phyloP scores from a whole-genome alignment of 53 echinoderm and acorn worm species.

The Henricia sp. region DNA sequence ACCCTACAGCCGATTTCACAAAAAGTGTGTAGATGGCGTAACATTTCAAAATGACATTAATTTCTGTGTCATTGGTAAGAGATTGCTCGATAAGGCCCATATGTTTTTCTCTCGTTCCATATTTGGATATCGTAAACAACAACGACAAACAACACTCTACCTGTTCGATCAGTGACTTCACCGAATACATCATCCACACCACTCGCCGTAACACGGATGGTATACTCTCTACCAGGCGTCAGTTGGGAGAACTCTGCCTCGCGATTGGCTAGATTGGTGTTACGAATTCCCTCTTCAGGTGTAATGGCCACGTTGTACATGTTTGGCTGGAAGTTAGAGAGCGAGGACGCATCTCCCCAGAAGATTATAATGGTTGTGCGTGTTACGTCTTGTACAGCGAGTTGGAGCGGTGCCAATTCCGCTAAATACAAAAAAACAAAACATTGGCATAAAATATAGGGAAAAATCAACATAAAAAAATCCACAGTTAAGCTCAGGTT shows the following conservation, averaged over 20 bases:
- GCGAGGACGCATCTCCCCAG: conserved; percentile 22
- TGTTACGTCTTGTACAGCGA: conserved; percentile 33
- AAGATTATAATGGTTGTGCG: conserved; percentile 24
- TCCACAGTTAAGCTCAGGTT: too few relatives aligned
- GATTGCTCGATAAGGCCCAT: too few relatives aligned
- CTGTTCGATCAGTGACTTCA: conserved; percentile 41
- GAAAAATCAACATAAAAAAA: too few relatives aligned
- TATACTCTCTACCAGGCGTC: conserved; percentile 68
- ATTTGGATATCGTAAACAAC: too few relatives aligned
- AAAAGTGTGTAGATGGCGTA: not conserved
- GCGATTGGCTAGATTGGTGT: not conserved
- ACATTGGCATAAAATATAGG: too few relatives aligned
- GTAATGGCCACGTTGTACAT: conserved; percentile 30
- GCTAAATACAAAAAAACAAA: not conserved
- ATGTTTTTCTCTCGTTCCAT: too few relatives aligned
- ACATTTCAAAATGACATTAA: not conserved
- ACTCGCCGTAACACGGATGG: conserved; percentile 30
- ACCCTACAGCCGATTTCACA: too few relatives aligned
- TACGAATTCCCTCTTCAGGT: conserved; percentile 14
- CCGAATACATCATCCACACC: not conserved
- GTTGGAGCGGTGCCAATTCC: conserved; percentile 27
- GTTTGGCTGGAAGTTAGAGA: not conserved
- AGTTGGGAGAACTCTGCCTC: conserved; percentile 48
- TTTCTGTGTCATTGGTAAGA: too few relatives aligned
- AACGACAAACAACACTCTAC: conserved; percentile 21